Evolutionary conservation across 2,888 invertebrate species (phyloP), one percentile per base, ranked within the genome.

Genomic region (Barypeithes pellucidus): DNA sequence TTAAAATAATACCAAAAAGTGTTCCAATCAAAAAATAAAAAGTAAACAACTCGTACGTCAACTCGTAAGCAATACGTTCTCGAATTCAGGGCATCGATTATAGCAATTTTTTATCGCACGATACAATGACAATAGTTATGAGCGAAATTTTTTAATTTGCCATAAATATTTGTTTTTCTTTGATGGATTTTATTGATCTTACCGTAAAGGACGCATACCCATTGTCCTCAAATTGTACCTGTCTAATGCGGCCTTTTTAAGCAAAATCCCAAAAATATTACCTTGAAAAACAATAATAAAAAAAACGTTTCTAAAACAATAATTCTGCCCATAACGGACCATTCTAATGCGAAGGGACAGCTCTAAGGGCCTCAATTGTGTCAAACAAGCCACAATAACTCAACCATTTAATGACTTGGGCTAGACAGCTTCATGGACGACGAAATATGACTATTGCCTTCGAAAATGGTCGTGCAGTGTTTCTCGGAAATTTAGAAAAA

Each of bases 301-400:
- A 70, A 63, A 65, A 65, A 29, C 39, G 43, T 50, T 24, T 77
- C 67, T 77, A 77, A 79, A 79, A 81, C 79, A 79, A 82, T 82
- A 82, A 83, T 79, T 82, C 78, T 81, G 79, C 78, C 72, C 77
- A 77, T 72, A 61, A 67, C 67, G 54, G 65, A 11, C 65, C 50
- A 12, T 60, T 57, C 63, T 62, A 70, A 67, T 71, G 62, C 63
- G 45, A 66, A 71, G 62, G 66, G 78, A 80, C 78, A 80, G 76
- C 76, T 79, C 79, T 80, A 81, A 82, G 82, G 82, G 81, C 80
- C 80, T 80, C 81, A 82, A 81, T 81, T 79, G 81, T 83, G 84
- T 84, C 84, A 82, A 82, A 83, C 83, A 81, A 81, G 81, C 83
- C 83, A 82, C 84, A 84, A 84, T 85, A 84, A 84, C 81, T 85